Base-by-base conservation (phyloP, 2,113 vertebrate species). In the Silurus asotus region DNA sequence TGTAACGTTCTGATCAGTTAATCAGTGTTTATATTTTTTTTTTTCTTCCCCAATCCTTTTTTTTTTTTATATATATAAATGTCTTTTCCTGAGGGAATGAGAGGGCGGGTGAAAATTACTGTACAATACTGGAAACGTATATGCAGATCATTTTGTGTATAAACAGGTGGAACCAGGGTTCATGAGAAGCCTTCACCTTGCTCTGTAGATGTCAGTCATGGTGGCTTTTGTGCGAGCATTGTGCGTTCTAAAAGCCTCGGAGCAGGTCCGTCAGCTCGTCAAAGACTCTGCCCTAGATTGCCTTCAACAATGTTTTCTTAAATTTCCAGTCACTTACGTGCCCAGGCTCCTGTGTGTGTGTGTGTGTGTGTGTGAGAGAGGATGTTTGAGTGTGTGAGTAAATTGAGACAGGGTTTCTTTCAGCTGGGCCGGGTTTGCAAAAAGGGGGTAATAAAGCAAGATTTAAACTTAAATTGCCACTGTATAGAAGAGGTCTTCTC, bases 381-480 rank as follows among this genome's bases (percentile, higher is more conserved):
- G 59, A 65, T 48, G 56, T 70, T 58, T 51, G 91, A 5, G 8
- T 77, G 75, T 58, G 82, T 59, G 76, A 67, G 83, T 45, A 81
- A 81, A 90, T 84, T 65, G 84, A 92, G 92, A 92, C 92, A 90
- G 93, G 92, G 93, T 93, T 93, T 91, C 80, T 84, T 85, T 88
- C 90, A 91, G 67, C 74, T 84, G 84, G 51, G 76, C 80, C 4
- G 25, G 58, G 76, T 81, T 88, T 56, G 84, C 37, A 37, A 61
- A 82, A 77, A 88, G 90, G 69, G 90, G 90, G 88, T 61, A 79
- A 80, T 61, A 89, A 91, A 92, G 79, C 88, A 93, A 91, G 88
- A 91, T 93, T 94, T 94, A 94, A 95, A 59, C 92, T 94, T 94
- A 87, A 90, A 91, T 94, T 94, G 92, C 93, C 93, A 94, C 92